Conservation (phyloP, 2,888 invertebrate genomes). For the Therioaphis trifolii region DNA sequence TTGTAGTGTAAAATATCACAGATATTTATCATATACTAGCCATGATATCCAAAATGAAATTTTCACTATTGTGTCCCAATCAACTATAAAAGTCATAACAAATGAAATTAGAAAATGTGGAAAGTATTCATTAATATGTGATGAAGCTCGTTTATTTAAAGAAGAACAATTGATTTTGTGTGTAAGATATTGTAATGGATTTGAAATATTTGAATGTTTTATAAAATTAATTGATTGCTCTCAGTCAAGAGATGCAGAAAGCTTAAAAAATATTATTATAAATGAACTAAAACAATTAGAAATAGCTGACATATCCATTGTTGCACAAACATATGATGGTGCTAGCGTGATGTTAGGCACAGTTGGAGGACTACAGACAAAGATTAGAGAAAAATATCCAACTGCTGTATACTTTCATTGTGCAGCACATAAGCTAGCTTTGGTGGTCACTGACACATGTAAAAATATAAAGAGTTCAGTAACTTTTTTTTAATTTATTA, state of each 20-base stretch:
- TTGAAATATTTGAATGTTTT: constrained; percentile 22
- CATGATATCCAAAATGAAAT: not conserved
- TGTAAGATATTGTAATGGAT: constrained; percentile 26
- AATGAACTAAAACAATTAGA: not conserved
- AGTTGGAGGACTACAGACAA: not conserved
- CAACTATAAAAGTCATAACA: too few relatives aligned
- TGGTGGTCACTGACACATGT: not conserved
- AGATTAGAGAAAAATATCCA: constrained; percentile 6
- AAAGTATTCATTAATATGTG: too few relatives aligned
- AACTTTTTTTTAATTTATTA: constrained; percentile 18
- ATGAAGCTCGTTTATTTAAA: too few relatives aligned
- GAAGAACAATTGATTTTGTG: constrained; percentile 2
- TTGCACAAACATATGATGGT: constrained; percentile 12
- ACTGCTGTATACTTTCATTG: constrained; percentile 17
- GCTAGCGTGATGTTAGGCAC: not conserved
- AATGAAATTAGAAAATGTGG: not conserved
- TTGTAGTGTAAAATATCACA: not conserved
- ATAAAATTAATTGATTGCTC: constrained; percentile 2
- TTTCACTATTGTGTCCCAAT: not conserved
- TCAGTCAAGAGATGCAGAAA: too few relatives aligned
- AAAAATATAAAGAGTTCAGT: constrained; percentile 1
- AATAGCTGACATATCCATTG: constrained; percentile 33
- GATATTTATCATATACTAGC: not conserved
- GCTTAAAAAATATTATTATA: constrained; percentile 18
- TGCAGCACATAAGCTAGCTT: not conserved